A percentile compares a stretch with the other conserved stretches of the same genome.
phyloP scores from a whole-genome alignment of 2,113 vertebrate species.

The Pelmatolapia mariae region DNA sequence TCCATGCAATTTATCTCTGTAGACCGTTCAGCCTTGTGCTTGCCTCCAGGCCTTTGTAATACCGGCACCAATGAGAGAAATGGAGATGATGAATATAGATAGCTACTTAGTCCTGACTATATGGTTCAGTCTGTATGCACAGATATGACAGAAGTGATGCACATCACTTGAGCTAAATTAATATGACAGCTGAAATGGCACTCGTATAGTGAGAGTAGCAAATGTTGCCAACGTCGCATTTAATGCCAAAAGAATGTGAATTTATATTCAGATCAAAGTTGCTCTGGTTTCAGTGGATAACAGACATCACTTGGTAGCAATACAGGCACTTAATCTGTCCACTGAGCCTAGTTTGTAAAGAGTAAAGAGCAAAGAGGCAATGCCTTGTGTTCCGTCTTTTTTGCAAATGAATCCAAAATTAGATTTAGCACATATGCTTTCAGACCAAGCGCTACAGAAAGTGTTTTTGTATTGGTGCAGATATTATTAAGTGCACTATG shows the following conservation, averaged over 20 bases:
- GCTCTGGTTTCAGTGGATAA: background rate
- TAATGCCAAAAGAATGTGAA: background rate
- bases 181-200: slow-evolving; percentile 9
- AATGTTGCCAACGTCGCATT: background rate
- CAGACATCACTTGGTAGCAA: background rate
- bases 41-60: slow-evolving; percentile 31
- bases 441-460: background rate
- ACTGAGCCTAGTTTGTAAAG: background rate
- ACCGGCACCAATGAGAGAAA: slow-evolving; percentile 25
- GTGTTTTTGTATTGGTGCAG: background rate
- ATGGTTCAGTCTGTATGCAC: background rate
- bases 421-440: background rate
- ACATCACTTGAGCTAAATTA: background rate
- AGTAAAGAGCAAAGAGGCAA: background rate
- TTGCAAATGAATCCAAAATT: background rate
- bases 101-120: slow-evolving; percentile 31
- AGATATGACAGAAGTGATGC: background rate
- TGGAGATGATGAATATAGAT: slow-evolving; percentile 53
- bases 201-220: background rate
- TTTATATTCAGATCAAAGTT: background rate
- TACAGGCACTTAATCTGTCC: background rate
- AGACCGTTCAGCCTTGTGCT: slow-evolving; percentile 10
- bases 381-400: background rate
- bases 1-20: slow-evolving; percentile 20
- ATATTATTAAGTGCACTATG: background rate